These are phyloP conservation scores for Galendromus occidentalis DNA, from an alignment of 1,140 invertebrate genomes.

Conservation along the genomic window DNA sequence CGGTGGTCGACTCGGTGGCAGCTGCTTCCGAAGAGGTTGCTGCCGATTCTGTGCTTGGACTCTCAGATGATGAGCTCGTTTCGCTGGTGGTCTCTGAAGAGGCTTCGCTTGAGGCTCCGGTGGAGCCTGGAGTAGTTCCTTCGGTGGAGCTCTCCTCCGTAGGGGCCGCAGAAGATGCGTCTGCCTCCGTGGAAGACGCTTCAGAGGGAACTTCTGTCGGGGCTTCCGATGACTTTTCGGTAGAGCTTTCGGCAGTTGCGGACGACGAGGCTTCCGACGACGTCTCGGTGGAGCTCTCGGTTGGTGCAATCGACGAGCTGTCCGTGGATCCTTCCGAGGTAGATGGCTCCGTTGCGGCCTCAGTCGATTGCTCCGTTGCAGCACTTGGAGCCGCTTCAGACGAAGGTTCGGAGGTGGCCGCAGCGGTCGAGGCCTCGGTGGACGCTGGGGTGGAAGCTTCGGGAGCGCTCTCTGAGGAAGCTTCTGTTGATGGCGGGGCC, in stretches of 20 bases:
- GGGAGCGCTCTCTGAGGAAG: neutral
- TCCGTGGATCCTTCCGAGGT: too few relatives aligned
- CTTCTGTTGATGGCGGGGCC: neutral
- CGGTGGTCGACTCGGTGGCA: too few relatives aligned
- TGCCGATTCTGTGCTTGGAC: too few relatives aligned
- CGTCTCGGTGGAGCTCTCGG: neutral
- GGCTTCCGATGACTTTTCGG: too few relatives aligned
- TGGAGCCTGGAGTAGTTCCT: neutral
- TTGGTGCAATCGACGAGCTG: neutral
- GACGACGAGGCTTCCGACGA: neutral
- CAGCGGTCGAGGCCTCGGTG: too few relatives aligned
- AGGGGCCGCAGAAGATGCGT: neutral
- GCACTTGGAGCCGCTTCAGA: neutral
- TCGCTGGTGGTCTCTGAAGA: neutral
- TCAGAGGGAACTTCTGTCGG: too few relatives aligned
- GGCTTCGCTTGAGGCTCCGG: neutral
- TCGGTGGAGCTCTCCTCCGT: neutral
- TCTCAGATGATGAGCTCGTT: too few relatives aligned
- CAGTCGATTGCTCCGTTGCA: neutral
- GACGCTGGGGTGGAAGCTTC: too few relatives aligned
- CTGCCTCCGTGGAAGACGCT: too few relatives aligned
- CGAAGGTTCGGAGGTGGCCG: too few relatives aligned
- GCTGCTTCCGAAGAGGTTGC: too few relatives aligned
- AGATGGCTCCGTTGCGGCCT: neutral
- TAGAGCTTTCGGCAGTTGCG: neutral